phyloP scores from a whole-genome alignment of 2,113 vertebrate genomes.

The Calonectris borealis region DNA sequence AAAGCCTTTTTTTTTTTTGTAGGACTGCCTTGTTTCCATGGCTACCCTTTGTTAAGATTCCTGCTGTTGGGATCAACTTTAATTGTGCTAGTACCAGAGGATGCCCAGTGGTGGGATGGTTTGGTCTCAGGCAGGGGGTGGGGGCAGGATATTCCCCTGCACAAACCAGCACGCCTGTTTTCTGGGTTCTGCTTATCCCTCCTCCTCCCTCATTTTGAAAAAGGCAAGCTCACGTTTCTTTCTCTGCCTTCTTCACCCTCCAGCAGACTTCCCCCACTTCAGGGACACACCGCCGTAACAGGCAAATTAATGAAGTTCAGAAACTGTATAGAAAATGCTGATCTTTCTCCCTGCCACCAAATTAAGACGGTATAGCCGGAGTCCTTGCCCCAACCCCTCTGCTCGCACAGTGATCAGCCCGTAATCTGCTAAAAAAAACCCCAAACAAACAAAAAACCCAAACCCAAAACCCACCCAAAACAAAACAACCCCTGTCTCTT shows the following conservation, averaged over 20 bases:
- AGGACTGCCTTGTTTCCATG: background rate
- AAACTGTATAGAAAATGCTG: background rate
- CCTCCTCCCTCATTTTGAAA: background rate
- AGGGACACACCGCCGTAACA: background rate
- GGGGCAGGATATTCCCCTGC: background rate
- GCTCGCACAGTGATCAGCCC: background rate
- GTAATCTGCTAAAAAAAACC: background rate
- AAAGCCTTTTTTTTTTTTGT: background rate
- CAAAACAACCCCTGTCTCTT: background rate
- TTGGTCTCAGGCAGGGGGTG: background rate
- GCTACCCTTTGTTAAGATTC: background rate
- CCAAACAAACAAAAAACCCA: background rate
- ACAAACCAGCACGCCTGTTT: background rate
- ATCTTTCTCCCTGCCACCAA: background rate
- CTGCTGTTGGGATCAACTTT: background rate
- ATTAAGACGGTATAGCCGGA: background rate
- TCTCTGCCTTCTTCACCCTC: background rate
- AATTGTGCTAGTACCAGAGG: background rate
- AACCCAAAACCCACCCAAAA: background rate
- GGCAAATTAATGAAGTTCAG: background rate
- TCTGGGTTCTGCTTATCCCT: background rate
- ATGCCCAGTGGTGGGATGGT: background rate
- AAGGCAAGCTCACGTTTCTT: background rate
- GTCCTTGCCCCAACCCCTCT: background rate
- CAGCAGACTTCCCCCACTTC: background rate